These are phyloP conservation scores for Pitangus sulphuratus DNA, from an alignment of 2,797 vertebrate species.

Conservation along the genomic window DNA sequence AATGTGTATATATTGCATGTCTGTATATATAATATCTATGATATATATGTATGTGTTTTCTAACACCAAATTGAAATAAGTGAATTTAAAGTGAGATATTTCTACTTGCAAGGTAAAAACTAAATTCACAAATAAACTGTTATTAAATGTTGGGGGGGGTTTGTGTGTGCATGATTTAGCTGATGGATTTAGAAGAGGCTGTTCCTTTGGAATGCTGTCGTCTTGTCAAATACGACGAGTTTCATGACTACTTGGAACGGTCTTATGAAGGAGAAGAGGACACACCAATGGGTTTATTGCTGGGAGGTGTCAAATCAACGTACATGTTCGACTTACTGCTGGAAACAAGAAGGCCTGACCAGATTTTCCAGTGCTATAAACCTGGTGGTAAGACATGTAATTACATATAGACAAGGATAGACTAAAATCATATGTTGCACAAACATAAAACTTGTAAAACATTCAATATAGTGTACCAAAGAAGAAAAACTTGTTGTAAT, in stretches of 20 bases:
- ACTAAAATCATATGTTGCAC: not conserved
- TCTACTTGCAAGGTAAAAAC: not conserved
- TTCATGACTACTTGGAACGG: constrained; percentile 96
- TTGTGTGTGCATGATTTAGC: constrained; percentile 69
- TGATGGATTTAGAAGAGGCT: constrained; percentile 92
- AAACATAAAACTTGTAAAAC: not conserved
- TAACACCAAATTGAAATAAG: not conserved
- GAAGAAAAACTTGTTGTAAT: not conserved
- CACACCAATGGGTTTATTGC: constrained; percentile 93
- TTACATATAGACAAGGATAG: not conserved
- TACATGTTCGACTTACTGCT: constrained; percentile 98
- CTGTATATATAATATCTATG: not conserved
- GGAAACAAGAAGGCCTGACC: constrained; percentile 91
- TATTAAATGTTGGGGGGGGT: not conserved
- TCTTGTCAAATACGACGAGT: constrained; percentile 97
- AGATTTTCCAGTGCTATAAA: constrained; percentile 96
- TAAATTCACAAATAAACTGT: not conserved
- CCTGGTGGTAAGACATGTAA: constrained; percentile 86
- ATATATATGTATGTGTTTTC: not conserved
- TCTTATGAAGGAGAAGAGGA: constrained; percentile 98
- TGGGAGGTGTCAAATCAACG: constrained; percentile 96
- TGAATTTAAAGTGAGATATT: not conserved
- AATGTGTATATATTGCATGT: rapidly evolving
- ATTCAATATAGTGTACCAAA: not conserved
- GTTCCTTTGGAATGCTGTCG: constrained; percentile 93